A percentile compares a stretch with the other conserved stretches of the same genome.
Evolutionary conservation across 2,797 vertebrate species (phyloP).

Genomic region (Sebastes variabilis): DNA sequence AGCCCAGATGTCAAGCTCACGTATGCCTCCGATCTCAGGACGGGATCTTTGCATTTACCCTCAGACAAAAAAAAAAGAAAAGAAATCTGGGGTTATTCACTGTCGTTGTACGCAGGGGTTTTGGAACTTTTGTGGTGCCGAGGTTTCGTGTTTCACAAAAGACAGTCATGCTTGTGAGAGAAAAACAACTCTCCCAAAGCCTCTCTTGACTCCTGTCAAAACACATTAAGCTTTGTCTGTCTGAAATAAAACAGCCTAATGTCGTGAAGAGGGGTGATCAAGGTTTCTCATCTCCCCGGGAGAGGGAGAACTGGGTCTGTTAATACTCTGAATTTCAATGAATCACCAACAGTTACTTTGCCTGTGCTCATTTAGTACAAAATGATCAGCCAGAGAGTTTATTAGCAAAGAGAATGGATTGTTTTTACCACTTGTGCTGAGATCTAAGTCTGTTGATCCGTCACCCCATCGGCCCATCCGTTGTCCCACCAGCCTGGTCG

Average conservation of each 20-base stretch:
- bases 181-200: not conserved
- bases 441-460: not conserved
- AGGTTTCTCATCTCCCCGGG: not conserved
- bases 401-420: not conserved
- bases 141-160: constrained; percentile 9
- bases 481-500: not conserved
- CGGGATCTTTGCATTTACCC: not conserved
- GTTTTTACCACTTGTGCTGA: not conserved
- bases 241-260: not conserved
- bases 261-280: not conserved
- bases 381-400: not conserved
- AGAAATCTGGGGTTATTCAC: not conserved
- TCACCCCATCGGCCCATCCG: not conserved
- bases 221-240: not conserved
- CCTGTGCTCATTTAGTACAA: not conserved
- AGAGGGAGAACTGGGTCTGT: not conserved
- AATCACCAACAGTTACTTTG: not conserved
- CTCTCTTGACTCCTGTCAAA: constrained; percentile 12
- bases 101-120: not conserved
- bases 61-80: not conserved
- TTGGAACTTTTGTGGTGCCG: not conserved
- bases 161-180: not conserved
- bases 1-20: constrained; percentile 7
- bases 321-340: not conserved
- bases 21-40: not conserved